A percentile compares a stretch with the other conserved stretches of the same genome.
Evolutionary conservation across 2,113 vertebrate genomes (phyloP).

Genomic region (Spizaetus ornatus): DNA sequence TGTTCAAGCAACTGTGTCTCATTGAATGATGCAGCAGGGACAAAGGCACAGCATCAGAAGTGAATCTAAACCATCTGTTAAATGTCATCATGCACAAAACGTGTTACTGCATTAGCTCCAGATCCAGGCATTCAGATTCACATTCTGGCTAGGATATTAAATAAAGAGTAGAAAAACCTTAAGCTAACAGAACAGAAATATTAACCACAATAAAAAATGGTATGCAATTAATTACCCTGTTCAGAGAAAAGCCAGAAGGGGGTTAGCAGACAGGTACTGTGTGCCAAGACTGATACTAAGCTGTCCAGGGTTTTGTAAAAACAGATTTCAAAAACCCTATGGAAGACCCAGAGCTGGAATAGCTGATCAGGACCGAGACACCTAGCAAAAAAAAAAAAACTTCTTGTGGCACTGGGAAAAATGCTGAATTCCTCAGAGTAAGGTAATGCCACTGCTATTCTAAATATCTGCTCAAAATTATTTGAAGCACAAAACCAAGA

Average conservation of each 20-base stretch:
- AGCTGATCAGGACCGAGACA: background rate
- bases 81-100: conserved; percentile 2
- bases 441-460: background rate
- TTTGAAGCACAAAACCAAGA: background rate
- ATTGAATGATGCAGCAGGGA: background rate
- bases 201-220: background rate
- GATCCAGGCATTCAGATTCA: background rate
- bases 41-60: background rate
- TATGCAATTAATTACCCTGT: background rate
- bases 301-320: background rate
- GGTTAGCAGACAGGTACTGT: background rate
- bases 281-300: background rate
- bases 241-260: background rate
- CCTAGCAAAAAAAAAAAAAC: background rate
- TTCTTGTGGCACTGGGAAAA: background rate
- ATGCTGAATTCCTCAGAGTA: background rate
- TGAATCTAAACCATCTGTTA: conserved; percentile 35
- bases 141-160: background rate
- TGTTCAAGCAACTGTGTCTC: background rate
- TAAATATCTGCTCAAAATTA: background rate
- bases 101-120: background rate
- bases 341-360: background rate
- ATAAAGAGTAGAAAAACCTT: background rate
- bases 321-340: background rate
- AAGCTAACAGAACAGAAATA: background rate